These are phyloP conservation scores for Homarus americanus DNA, from an alignment of 1,140 invertebrate genomes.

Conservation along the genomic window DNA sequence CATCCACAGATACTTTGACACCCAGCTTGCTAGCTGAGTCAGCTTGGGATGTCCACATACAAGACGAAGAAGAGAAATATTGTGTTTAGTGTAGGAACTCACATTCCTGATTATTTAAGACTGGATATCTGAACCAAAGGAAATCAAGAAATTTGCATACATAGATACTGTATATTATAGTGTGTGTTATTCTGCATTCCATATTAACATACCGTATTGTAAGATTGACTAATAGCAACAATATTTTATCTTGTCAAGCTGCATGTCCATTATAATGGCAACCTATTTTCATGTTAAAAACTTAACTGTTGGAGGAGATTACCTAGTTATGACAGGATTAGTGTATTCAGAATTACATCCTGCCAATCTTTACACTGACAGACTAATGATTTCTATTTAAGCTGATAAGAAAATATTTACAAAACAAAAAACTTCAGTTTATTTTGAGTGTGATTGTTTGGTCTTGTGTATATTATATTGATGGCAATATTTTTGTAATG, in stretches of 20 bases:
- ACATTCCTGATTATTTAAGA: background rate
- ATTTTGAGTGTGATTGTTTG: background rate
- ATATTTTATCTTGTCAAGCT: constrained; percentile 5
- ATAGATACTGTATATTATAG: background rate
- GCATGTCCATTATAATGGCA: constrained; percentile 16
- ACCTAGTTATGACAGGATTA: background rate
- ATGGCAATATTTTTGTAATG: constrained; percentile 11
- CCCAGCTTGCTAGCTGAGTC: constrained; percentile 14
- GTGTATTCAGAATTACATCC: background rate
- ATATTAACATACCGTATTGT: background rate
- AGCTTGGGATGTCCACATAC: background rate
- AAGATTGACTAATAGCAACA: background rate
- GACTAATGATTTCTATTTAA: background rate
- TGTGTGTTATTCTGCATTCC: background rate
- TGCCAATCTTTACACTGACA: background rate
- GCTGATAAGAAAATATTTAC: background rate
- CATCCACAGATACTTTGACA: constrained; percentile 20
- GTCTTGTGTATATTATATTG: background rate
- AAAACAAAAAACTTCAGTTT: background rate
- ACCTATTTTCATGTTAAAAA: background rate
- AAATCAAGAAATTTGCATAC: constrained; percentile 1
- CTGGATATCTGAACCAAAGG: constrained; percentile 8
- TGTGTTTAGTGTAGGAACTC: constrained; percentile 4
- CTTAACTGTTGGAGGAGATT: background rate
- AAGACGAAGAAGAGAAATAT: background rate